Conservation (phyloP, 2,797 vertebrate species). For the Galago senegalensis region DNA sequence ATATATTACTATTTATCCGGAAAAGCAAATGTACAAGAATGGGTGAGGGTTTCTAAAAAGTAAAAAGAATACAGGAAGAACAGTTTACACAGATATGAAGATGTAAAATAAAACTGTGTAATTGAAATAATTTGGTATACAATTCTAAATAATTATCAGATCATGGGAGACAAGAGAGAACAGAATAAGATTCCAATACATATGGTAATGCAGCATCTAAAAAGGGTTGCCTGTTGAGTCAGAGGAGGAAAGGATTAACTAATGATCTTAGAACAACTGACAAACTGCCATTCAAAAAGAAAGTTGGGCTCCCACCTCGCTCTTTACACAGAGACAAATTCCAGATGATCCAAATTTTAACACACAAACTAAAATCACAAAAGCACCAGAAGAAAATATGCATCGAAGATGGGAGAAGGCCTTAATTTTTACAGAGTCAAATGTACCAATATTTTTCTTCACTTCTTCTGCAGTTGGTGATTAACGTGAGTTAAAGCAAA, state of each 20-base stretch:
- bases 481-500: slow-evolving; percentile 53
- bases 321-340: slow-evolving; percentile 13
- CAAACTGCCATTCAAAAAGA: not conserved
- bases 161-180: not conserved
- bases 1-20: not conserved
- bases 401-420: not conserved
- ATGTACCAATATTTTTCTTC: slow-evolving; percentile 39
- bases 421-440: slow-evolving; percentile 8
- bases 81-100: not conserved
- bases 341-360: not conserved
- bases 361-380: slow-evolving; percentile 1
- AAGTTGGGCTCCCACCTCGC: not conserved
- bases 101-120: not conserved
- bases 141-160: not conserved
- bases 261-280: not conserved
- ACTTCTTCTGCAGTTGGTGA: not conserved
- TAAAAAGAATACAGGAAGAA: not conserved
- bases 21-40: not conserved
- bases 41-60: not conserved
- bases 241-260: not conserved
- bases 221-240: not conserved
- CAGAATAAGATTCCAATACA: not conserved
- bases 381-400: slow-evolving; percentile 45
- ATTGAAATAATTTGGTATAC: not conserved
- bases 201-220: not conserved